These are phyloP conservation scores for Leptinotarsa lineolata DNA, from an alignment of 1,140 invertebrate species.

Conservation along the genomic window DNA sequence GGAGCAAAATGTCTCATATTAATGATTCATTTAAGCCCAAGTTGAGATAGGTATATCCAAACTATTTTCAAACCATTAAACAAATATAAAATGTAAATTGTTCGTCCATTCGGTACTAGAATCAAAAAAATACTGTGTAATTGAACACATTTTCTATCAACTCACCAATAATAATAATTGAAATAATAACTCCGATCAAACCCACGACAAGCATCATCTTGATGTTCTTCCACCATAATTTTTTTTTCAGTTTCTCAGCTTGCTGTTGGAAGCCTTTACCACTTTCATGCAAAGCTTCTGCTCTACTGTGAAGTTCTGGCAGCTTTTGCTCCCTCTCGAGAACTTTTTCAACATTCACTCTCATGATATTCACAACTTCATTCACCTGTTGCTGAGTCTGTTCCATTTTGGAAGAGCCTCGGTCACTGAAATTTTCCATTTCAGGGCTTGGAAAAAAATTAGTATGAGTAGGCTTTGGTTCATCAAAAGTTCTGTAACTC, in stretches of 20 bases:
- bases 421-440: constrained; percentile 38
- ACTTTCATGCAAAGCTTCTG: constrained; percentile 93
- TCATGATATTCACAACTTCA: constrained; percentile 97
- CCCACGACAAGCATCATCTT: constrained; percentile 96
- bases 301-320: constrained; percentile 94
- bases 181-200: constrained; percentile 77
- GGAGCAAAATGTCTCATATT: no score
- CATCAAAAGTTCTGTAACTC: not conserved
- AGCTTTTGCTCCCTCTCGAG: constrained; percentile 97
- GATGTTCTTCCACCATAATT: constrained; percentile 98
- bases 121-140: no score
- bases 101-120: no score
- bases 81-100: no score
- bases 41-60: no score
- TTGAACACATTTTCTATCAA: constrained; percentile 2
- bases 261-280: constrained; percentile 96
- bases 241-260: constrained; percentile 94
- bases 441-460: constrained; percentile 23
- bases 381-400: constrained; percentile 93
- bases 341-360: constrained; percentile 98
- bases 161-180: constrained; percentile 80
- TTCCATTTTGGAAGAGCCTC: constrained; percentile 60
- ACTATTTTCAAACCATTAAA: no score
- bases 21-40: no score
- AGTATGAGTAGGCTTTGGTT: constrained; percentile 15